Conservation (phyloP, 2,797 vertebrate species). For the Erithacus rubecula region DNA sequence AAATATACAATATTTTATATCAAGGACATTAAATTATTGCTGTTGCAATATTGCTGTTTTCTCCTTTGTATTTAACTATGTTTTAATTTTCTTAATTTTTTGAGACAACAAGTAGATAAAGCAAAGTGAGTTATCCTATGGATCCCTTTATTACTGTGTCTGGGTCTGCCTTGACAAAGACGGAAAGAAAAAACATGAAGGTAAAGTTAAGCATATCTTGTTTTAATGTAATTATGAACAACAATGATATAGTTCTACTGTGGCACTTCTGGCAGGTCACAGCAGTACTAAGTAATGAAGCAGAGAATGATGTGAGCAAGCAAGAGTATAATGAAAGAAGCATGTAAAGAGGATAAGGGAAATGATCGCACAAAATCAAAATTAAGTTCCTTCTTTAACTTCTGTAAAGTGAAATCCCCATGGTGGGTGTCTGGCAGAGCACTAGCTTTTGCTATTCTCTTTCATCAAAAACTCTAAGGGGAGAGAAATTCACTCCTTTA, state of each 20-base stretch:
- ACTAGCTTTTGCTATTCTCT: constrained; percentile 46
- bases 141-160: neutral
- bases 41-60: neutral
- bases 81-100: neutral
- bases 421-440: constrained; percentile 26
- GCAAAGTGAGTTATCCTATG: neutral
- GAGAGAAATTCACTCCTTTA: neutral
- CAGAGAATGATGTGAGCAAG: constrained; percentile 10
- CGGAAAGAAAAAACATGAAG: neutral
- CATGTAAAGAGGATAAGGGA: neutral
- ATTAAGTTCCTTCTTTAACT: constrained; percentile 60
- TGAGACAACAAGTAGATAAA: neutral
- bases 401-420: constrained; percentile 22
- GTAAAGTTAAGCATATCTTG: constrained; percentile 18
- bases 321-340: neutral
- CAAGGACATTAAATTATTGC: neutral
- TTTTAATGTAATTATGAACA: constrained; percentile 21
- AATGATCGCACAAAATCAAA: constrained; percentile 56
- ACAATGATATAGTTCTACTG: neutral
- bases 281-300: neutral
- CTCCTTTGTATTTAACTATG: neutral
- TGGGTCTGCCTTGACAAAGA: neutral
- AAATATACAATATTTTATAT: neutral
- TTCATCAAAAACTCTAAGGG: constrained; percentile 41
- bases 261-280: neutral